Base-by-base conservation (phyloP, 2,113 vertebrate species). In the Macquaria ambigua region DNA sequence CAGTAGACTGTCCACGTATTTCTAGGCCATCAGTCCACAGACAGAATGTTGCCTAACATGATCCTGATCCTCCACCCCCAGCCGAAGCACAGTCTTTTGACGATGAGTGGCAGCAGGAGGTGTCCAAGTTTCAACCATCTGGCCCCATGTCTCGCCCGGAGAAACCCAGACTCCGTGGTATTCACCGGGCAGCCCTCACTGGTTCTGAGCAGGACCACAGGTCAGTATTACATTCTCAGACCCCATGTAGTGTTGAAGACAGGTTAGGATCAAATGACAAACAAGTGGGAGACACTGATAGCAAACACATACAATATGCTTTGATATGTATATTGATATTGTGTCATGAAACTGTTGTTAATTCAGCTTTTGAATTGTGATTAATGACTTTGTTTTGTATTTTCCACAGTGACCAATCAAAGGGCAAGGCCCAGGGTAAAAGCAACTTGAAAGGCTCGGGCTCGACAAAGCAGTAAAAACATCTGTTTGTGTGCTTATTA, bases 21-120 rank as follows among this genome's bases (percentile, higher is more conserved):
- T 62, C 25, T 67, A 25, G 8, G 15, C 69, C 50, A 43, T n/a
- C 9, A 43, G 1, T 82, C 28, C 31, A 34, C 55, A 58, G 31
- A 25, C 12, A 58, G 8, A 76, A 46, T 37, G 1, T 85, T 68
- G n/a, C 10, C 55, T 88, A 58, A 86, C 74, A 34, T 58, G 15
- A 41, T 63, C 56, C 63, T 72, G 55, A 82, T 85, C 74, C 64
- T 61, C 81, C 62, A 37, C 82, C 53, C 50, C 5, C 92, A 99
- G 98, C 93, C 80, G 98, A 99, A 85, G 98, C 97, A 5, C 92
- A 94, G 74, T 92, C 93, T 31, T 99, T 99, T 87, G 95, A 98
- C 77, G 77, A 97, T 8, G 97, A 99, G 89, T 99, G 98, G 98
- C 96, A 98, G 90, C 94, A 90, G 18, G 93, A 97, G 91, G 69